Evolutionary conservation across 2,888 invertebrate genomes (phyloP), one percentile per base, ranked within the genome.

Genomic region (Amblyjoppa proteus): DNA sequence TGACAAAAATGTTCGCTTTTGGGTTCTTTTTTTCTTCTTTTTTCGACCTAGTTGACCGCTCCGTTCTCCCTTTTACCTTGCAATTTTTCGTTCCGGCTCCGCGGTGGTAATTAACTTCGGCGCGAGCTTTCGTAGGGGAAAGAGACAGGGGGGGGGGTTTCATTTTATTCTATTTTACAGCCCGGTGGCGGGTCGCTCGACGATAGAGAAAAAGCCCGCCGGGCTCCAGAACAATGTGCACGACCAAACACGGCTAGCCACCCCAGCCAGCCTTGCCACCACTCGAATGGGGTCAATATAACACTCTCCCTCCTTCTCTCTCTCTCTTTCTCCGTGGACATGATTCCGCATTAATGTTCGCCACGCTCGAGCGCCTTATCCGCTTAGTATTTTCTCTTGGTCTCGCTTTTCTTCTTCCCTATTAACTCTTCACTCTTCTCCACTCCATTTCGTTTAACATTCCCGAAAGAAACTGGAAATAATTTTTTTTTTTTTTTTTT

Each of bases 301-400:
- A 78, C 69, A 49, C 58, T 20, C 45, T 49, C 45, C 31, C 64
- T 16, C 31, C 31, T 31, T 69, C 1, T 45, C 28, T 25, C 11
- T 13, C 16, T 6, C 31, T 16, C 64, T 28, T 61, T 25, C 51
- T 38, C 38, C 64, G 34, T 77, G 68, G 71, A 61, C 79, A 79
- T 79, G 79, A 79, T 79, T 79, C 64, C 61, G 79, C 79, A 79
- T 79, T 79, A 79, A 71, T 79, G 79, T 79, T 73, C 64, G 16
- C 64, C 38, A 77, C 56, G 53, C 53, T 77, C 25, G 51, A 66
- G 53, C 51, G 53, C 31, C 34, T 31, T 11, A 31, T 64, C 49
- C 64, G 31, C 49, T 49, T 41, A 28, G 38, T 45, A 78, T 66
- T 68, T 76, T 45, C 76, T 38, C 38, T 49, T 34, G 49, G 9